phyloP scores from a whole-genome alignment of 2,113 vertebrate genomes.

The Arvicanthis niloticus region DNA sequence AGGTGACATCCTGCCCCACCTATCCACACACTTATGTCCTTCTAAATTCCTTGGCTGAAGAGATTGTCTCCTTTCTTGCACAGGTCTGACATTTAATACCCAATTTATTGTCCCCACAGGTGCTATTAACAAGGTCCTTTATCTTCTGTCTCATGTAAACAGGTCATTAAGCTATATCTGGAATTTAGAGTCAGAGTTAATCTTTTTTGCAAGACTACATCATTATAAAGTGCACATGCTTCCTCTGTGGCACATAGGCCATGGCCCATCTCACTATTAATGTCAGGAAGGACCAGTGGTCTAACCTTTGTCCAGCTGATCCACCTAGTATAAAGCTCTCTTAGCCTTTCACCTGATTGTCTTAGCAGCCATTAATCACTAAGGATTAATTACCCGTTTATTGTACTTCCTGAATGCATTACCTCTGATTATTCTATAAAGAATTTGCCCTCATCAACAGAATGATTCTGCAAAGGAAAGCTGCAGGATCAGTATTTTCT shows the following conservation, averaged over 20 bases:
- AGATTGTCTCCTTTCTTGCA: background rate
- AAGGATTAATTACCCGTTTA: background rate
- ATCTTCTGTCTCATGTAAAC: background rate
- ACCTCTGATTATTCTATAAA: background rate
- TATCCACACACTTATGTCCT: fast-evolving
- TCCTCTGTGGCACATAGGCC: background rate
- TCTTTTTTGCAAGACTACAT: background rate
- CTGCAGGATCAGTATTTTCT: background rate
- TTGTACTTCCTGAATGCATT: background rate
- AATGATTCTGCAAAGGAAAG: background rate
- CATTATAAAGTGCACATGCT: background rate
- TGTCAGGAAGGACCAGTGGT: background rate
- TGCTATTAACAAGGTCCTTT: background rate
- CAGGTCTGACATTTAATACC: background rate
- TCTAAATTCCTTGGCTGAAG: background rate
- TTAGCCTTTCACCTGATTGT: background rate
- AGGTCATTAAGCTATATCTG: background rate
- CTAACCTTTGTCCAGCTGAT: background rate
- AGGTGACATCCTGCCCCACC: background rate
- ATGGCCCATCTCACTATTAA: background rate
- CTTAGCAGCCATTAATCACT: background rate
- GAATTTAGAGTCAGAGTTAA: background rate
- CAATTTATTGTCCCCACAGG: background rate
- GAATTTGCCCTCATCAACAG: background rate
- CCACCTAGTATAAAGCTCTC: background rate